Percentiles rank a stretch among this genome's conserved stretches.
These are phyloP conservation scores for Microcebus jonahi DNA, from an alignment of 2,113 vertebrate species.

Conservation along the genomic window DNA sequence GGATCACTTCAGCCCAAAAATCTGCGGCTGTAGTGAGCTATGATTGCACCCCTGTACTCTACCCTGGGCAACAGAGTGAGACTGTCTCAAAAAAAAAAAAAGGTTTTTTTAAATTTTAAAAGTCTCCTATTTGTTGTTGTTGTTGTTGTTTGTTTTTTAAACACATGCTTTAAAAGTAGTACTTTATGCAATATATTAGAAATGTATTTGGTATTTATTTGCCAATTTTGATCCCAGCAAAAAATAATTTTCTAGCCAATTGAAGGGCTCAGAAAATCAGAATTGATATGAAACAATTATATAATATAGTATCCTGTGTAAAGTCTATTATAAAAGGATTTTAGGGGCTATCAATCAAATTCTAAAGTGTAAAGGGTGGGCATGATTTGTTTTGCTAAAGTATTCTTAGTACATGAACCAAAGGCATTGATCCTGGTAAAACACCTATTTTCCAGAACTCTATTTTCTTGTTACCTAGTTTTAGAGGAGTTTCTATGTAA, in stretches of 20 bases:
- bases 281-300: constrained; percentile 54
- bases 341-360: constrained; percentile 24
- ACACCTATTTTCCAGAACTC: background rate
- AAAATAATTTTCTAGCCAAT: constrained; percentile 39
- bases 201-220: background rate
- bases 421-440: constrained; percentile 13
- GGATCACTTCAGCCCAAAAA: too few relatives aligned
- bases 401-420: background rate
- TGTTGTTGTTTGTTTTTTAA: background rate
- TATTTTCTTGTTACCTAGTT: constrained; percentile 41
- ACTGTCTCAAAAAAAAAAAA: too few relatives aligned
- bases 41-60: too few relatives aligned
- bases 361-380: constrained; percentile 56
- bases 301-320: constrained; percentile 22
- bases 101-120: background rate
- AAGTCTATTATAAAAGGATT: constrained; percentile 33
- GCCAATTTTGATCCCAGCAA: constrained; percentile 47
- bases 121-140: background rate
- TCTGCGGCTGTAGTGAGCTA: too few relatives aligned
- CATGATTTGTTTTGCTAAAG: constrained; percentile 34
- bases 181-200: constrained; percentile 16
- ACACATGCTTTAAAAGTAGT: background rate
- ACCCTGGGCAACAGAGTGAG: too few relatives aligned
- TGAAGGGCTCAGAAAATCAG: constrained; percentile 53
- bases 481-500: constrained; percentile 5